Base-by-base conservation (phyloP, 2,888 invertebrate species). In the Drosophila recens region DNA sequence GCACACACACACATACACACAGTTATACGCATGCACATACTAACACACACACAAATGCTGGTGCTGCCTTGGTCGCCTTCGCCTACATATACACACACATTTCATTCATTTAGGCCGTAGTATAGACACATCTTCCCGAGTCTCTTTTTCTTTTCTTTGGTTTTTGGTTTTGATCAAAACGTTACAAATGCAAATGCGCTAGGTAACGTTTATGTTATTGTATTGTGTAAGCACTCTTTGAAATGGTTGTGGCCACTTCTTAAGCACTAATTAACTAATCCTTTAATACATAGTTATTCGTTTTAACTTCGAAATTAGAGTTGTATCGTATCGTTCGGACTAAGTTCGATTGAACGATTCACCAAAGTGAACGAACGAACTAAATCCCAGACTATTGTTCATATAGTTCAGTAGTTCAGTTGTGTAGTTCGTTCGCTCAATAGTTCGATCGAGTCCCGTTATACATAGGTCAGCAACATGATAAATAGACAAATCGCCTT, bases 101-200 rank as follows among this genome's bases (percentile, higher is more conserved):
- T 86, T 82, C 89, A 89, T 88, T 88, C 86, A 82, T 82, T 75
- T 77, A 75, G 82, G 72, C 82, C 71, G 87, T 89, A 73, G 84
- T 84, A 84, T 84, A 84, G 84, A 84, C 87, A 84, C 84, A 89
- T 89, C 89, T 88, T 86, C 67, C 70, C 65, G 53, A 58, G 59
- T 70, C 40, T 68, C 62, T 67, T 73, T 83, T 81, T 65, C 53
- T 59, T 69, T 71, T 72, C 67, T 70, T 83, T 72, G 82, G 80
- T 76, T 36, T 61, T 51, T 11, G 23, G 46, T 56, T 63, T 42
- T 34, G 40, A 34, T 48, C 34, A 49, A 49, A 30, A 38, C 38
- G 49, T 20, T 59, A 17, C 38, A 48, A 30, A 30, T 51, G 49
- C 34, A n/a, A 30, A 17, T 48, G 10, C 45, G 20, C 36, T 40